Conservation (phyloP, 1,140 invertebrate species). For the Sarcophaga peregrina region DNA sequence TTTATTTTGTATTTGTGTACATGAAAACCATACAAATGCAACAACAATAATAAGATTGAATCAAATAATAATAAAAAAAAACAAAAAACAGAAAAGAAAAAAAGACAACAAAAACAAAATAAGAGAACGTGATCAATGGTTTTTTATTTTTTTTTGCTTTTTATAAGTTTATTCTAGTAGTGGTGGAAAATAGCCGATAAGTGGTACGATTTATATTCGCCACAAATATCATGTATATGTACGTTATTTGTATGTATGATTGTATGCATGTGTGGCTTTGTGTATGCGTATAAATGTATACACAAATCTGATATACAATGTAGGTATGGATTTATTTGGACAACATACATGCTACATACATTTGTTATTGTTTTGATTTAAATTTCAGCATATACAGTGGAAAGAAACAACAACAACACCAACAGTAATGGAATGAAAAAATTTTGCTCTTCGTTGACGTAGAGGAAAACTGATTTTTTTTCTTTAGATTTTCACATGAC, state of each 20-base stretch:
- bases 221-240: neutral
- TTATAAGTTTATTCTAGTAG: neutral
- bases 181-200: neutral
- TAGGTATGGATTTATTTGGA: neutral
- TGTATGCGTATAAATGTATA: too few species aligned
- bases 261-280: neutral
- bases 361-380: conserved; percentile 11
- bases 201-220: neutral
- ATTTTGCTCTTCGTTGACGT: neutral
- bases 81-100: neutral
- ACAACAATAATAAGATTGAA: too few species aligned
- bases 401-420: neutral
- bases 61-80: neutral
- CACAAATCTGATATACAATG: neutral
- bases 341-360: neutral
- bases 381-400: neutral
- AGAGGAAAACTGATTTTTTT: neutral
- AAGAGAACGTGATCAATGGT: neutral
- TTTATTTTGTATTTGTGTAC: neutral
- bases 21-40: neutral
- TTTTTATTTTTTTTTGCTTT: too few species aligned
- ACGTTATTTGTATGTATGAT: neutral
- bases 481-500: neutral
- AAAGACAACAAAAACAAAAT: neutral
- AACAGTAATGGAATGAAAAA: neutral